phyloP scores from a whole-genome alignment of 2,888 invertebrate species.

The Cepaea hortensis region DNA sequence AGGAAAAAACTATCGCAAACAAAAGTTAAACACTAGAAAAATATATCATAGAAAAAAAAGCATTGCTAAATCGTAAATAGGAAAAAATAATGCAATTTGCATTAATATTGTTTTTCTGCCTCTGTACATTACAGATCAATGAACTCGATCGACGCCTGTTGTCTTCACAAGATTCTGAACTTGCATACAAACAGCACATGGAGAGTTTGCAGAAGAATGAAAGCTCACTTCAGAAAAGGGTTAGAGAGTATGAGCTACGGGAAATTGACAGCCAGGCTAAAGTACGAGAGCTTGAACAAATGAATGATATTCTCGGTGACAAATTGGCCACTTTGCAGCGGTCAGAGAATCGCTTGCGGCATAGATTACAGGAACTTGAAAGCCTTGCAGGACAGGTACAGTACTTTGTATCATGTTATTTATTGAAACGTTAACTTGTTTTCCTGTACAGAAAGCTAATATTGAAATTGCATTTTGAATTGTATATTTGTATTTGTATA shows the following conservation, averaged over 20 bases:
- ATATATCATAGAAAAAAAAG: neutral
- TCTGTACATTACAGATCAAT: slow-evolving; percentile 53
- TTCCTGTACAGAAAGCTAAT: neutral
- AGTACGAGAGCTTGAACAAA: slow-evolving; percentile 63
- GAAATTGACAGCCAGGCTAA: slow-evolving; percentile 63
- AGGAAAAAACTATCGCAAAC: no score
- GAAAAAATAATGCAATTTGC: no score
- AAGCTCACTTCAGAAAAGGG: slow-evolving; percentile 57
- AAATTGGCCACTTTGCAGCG: slow-evolving; percentile 63
- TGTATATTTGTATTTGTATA: neutral
- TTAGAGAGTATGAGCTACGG: slow-evolving; percentile 58
- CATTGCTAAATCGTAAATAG: no score
- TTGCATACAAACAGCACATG: slow-evolving; percentile 60
- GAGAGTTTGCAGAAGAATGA: slow-evolving; percentile 61
- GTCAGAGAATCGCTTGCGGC: slow-evolving; percentile 65
- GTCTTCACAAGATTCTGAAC: slow-evolving; percentile 58
- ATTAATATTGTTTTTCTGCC: neutral
- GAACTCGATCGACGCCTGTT: slow-evolving; percentile 60
- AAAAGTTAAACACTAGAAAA: no score
- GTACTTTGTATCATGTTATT: neutral
- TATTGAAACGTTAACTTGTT: neutral
- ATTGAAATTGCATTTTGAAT: no score
- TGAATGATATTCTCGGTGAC: slow-evolving; percentile 61
- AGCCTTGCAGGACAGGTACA: slow-evolving; percentile 56
- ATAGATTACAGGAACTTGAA: slow-evolving; percentile 65